phyloP scores from a whole-genome alignment of 2,888 invertebrate genomes.

The Anarsia innoxiella region DNA sequence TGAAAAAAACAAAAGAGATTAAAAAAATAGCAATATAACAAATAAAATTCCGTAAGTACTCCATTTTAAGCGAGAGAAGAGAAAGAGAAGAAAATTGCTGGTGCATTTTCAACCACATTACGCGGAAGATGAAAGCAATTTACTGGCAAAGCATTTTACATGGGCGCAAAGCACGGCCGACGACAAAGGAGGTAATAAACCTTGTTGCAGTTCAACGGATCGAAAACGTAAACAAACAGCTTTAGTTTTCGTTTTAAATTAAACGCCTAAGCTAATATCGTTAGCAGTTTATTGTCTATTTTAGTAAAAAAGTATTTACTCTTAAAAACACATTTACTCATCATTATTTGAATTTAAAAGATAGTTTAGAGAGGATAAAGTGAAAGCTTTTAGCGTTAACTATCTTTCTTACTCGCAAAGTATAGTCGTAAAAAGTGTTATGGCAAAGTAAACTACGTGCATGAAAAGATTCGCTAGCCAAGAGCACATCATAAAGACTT shows the following conservation, averaged over 20 bases:
- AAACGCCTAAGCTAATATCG: too few species aligned
- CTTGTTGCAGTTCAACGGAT: slow-evolving; percentile 43
- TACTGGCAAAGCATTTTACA: slow-evolving; percentile 49
- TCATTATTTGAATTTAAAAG: too few species aligned
- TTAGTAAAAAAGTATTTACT: too few species aligned
- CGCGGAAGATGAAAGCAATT: slow-evolving; percentile 42
- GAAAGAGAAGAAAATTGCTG: slow-evolving; percentile 30
- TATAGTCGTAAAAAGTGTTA: slow-evolving; percentile 1
- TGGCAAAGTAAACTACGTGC: slow-evolving; percentile 2
- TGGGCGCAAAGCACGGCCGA: slow-evolving; percentile 33
- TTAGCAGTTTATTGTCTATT: slow-evolving; percentile 4
- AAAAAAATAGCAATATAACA: too few species aligned
- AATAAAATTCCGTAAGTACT: too few species aligned
- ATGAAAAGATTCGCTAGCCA: slow-evolving; percentile 5
- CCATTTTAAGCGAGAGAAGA: slow-evolving; percentile 17
- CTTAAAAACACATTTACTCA: not conserved
- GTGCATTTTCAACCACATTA: slow-evolving; percentile 40
- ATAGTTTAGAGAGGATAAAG: too few species aligned
- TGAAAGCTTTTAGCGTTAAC: too few species aligned
- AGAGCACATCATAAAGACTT: slow-evolving; percentile 3
- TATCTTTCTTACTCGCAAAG: too few species aligned
- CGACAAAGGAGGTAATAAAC: slow-evolving; percentile 57
- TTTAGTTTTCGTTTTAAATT: too few species aligned
- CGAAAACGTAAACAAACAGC: slow-evolving; percentile 43
- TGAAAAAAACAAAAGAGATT: too few species aligned